Conservation (phyloP, 2,113 vertebrate genomes). For the Zootoca vivipara region DNA sequence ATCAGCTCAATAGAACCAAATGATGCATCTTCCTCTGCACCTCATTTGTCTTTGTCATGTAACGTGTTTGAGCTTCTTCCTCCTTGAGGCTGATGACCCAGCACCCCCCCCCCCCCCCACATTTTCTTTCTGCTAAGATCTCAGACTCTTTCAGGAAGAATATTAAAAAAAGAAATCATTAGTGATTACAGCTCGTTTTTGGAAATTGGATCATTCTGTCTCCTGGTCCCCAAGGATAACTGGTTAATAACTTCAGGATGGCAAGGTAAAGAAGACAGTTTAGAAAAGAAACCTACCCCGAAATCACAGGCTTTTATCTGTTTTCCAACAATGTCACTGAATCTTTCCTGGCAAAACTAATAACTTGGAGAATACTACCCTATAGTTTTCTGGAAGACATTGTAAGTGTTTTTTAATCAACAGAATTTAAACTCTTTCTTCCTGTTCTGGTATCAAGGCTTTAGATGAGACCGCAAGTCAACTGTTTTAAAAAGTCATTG, state of each 20-base stretch:
- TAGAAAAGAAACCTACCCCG: conserved; percentile 33
- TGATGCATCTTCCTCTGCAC: conserved; percentile 45
- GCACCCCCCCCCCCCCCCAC: not conserved
- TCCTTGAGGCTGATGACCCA: conserved; percentile 58
- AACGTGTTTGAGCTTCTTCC: conserved; percentile 39
- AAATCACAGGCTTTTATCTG: conserved; percentile 22
- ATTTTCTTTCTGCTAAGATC: conserved; percentile 50
- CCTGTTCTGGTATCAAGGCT: not conserved
- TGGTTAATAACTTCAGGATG: conserved; percentile 53
- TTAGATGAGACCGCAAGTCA: conserved; percentile 38
- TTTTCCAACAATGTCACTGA: conserved; percentile 34
- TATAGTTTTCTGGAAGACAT: conserved; percentile 39
- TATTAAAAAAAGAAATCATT: conserved; percentile 24
- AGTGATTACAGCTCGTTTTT: conserved; percentile 58
- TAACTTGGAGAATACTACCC: conserved; percentile 38
- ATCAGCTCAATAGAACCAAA: conserved; percentile 42
- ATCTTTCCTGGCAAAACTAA: conserved; percentile 30
- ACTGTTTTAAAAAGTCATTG: not conserved
- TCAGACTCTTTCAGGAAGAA: conserved; percentile 43
- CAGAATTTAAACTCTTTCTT: conserved; percentile 28
- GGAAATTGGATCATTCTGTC: conserved; percentile 61
- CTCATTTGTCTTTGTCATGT: conserved; percentile 61
- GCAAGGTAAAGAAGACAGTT: conserved; percentile 33
- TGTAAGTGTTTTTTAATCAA: conserved; percentile 24
- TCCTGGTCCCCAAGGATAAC: conserved; percentile 55